phyloP scores from a whole-genome alignment of 2,113 vertebrate genomes.

The Cyanoderma ruficeps region DNA sequence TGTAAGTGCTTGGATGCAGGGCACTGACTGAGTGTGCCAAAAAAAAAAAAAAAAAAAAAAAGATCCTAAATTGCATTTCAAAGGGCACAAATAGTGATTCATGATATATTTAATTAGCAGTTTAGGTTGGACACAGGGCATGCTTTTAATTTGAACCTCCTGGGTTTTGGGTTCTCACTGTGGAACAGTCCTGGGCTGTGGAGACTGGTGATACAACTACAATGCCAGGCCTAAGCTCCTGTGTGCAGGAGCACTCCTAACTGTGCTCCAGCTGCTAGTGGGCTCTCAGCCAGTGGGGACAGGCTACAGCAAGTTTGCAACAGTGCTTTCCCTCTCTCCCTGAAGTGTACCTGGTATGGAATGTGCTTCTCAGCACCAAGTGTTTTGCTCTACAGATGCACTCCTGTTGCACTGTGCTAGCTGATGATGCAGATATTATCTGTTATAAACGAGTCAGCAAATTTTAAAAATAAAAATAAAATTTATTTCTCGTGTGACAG shows the following conservation, averaged over 20 bases:
- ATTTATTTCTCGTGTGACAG: too few relatives aligned
- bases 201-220: not conserved
- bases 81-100: not conserved
- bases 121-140: not conserved
- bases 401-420: not conserved
- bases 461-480: too few relatives aligned
- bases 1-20: not conserved
- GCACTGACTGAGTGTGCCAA: not conserved
- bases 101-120: not conserved
- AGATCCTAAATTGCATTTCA: not conserved
- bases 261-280: not conserved
- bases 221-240: not conserved
- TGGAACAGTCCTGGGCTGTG: not conserved
- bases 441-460: too few relatives aligned
- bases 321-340: not conserved
- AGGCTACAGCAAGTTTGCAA: not conserved
- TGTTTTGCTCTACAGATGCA: not conserved
- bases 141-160: not conserved
- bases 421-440: not conserved
- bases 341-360: not conserved
- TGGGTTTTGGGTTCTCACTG: not conserved
- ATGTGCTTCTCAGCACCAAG: not conserved
- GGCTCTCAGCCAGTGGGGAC: not conserved
- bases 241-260: not conserved
- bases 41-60: not conserved